Conservation (phyloP, 2,797 vertebrate genomes). For the Cyprinella venusta region DNA sequence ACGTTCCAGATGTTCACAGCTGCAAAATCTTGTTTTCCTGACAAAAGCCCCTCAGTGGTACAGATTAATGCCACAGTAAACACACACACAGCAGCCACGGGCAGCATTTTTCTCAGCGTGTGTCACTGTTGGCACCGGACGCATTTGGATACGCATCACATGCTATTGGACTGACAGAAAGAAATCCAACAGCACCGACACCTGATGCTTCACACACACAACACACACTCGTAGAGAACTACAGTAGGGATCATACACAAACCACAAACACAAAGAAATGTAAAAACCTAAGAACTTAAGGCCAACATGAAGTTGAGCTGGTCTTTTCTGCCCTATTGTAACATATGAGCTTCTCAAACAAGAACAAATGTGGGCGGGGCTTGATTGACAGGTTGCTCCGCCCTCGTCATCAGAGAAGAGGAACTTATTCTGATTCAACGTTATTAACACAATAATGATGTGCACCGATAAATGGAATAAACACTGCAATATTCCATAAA, state of each 20-base stretch:
- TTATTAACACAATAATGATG: not conserved
- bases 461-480: not conserved
- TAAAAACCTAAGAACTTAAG: not conserved
- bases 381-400: not conserved
- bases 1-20: slow-evolving; percentile 28
- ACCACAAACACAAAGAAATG: not conserved
- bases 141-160: not conserved
- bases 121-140: slow-evolving; percentile 28
- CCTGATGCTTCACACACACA: slow-evolving; percentile 2
- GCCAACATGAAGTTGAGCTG: not conserved
- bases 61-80: slow-evolving; percentile 22
- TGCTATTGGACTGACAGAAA: not conserved
- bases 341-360: not conserved
- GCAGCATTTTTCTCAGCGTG: slow-evolving; percentile 43
- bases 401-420: not conserved
- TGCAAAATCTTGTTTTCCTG: slow-evolving; percentile 17
- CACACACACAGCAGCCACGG: slow-evolving; percentile 1
- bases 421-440: not conserved
- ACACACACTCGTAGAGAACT: too few species aligned
- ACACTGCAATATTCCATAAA: not conserved
- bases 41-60: slow-evolving; percentile 15
- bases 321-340: not conserved
- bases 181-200: not conserved
- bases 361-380: not conserved
- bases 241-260: not conserved